Conservation (phyloP, 2,113 vertebrate genomes). For the Probosciger aterrimus region DNA sequence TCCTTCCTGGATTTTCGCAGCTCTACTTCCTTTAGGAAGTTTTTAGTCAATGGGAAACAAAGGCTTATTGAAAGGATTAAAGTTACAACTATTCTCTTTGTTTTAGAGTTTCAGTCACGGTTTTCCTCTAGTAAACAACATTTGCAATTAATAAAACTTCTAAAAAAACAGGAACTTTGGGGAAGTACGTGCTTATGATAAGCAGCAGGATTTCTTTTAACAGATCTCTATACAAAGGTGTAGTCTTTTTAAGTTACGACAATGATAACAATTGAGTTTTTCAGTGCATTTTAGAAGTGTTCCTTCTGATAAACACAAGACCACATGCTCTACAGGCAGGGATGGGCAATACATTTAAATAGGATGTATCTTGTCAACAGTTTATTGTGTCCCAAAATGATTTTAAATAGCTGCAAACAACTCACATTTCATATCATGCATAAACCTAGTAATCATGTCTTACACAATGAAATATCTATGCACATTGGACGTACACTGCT, state of each 20-base stretch:
- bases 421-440: neutral
- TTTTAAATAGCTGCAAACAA: slow-evolving; percentile 22
- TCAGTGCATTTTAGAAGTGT: slow-evolving; percentile 55
- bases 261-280: slow-evolving; percentile 55
- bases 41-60: slow-evolving; percentile 88
- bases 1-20: slow-evolving; percentile 78
- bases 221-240: slow-evolving; percentile 62
- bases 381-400: slow-evolving; percentile 17
- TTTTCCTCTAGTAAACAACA: slow-evolving; percentile 79
- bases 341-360: slow-evolving; percentile 17
- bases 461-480: neutral
- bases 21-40: slow-evolving; percentile 86
- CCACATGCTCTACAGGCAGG: neutral
- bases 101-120: slow-evolving; percentile 72
- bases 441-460: neutral
- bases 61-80: slow-evolving; percentile 84
- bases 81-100: slow-evolving; percentile 75
- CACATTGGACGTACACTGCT: neutral
- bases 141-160: slow-evolving; percentile 76
- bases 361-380: slow-evolving; percentile 18
- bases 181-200: slow-evolving; percentile 76
- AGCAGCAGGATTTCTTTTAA: slow-evolving; percentile 73
- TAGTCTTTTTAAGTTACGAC: slow-evolving; percentile 64
- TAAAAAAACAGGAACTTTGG: slow-evolving; percentile 81
- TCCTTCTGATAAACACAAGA: slow-evolving; percentile 56